A percentile compares a stretch with the other conserved stretches of the same genome.
Evolutionary conservation across 2,113 vertebrate genomes (phyloP).

Genomic region (Martes martes): DNA sequence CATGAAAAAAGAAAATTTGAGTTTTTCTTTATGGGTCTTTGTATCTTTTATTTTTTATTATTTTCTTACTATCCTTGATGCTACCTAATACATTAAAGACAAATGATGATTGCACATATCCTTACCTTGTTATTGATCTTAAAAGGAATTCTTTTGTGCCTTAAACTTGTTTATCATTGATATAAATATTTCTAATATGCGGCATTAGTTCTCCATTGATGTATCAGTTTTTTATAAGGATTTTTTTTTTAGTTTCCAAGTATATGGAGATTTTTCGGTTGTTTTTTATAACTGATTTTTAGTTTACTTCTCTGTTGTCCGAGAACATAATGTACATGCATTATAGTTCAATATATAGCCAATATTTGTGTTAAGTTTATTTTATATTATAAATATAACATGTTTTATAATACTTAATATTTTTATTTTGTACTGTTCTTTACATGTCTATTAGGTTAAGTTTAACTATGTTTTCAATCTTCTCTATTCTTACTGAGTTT

Average conservation of each 20-base stretch:
- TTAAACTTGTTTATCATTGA: neutral
- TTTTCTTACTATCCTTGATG: neutral
- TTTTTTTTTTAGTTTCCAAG: neutral
- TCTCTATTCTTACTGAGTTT: neutral
- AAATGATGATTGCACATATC: neutral
- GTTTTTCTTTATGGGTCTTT: neutral
- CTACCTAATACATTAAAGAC: neutral
- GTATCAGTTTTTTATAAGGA: neutral
- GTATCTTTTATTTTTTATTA: neutral
- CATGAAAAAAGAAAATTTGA: neutral
- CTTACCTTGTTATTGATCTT: neutral
- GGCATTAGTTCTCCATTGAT: neutral
- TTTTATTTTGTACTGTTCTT: neutral
- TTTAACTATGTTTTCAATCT: neutral
- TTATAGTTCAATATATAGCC: neutral
- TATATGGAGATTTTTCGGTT: neutral
- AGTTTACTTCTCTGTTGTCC: neutral
- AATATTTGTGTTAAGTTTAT: neutral
- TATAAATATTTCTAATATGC: neutral
- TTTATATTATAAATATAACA: neutral
- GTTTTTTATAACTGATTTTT: neutral
- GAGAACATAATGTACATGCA: neutral
- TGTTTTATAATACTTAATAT: neutral
- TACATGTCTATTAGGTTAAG: neutral
- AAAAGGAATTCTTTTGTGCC: neutral